These are phyloP conservation scores for Pelecanus crispus DNA, from an alignment of 2,113 vertebrate species.

Conservation along the genomic window DNA sequence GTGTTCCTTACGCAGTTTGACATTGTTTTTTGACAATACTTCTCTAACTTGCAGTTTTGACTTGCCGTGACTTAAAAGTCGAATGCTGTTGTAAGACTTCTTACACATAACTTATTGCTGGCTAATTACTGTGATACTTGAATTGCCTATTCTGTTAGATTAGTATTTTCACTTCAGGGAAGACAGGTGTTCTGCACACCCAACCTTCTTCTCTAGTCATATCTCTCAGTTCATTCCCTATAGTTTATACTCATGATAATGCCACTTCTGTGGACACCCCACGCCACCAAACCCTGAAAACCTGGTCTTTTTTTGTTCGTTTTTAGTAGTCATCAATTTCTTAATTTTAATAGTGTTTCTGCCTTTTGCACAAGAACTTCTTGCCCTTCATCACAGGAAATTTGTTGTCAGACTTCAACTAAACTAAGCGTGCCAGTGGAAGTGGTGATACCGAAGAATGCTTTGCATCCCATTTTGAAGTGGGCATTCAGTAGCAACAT, in stretches of 20 bases:
- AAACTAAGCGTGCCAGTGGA: neutral
- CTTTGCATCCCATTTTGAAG: neutral
- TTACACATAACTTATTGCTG: neutral
- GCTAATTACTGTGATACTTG: rapidly evolving
- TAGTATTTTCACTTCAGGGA: neutral
- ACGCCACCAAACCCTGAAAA: neutral
- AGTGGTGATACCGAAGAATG: neutral
- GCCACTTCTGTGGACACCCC: neutral
- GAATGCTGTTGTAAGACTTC: neutral
- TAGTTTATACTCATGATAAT: neutral
- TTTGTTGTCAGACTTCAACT: neutral
- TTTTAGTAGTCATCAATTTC: neutral
- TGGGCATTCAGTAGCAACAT: neutral
- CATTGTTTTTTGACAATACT: rapidly evolving
- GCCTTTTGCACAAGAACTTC: neutral
- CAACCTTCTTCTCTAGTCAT: neutral
- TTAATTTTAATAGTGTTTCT: neutral
- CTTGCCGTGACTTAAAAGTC: neutral
- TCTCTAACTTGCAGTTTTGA: neutral
- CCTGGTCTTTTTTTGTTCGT: neutral
- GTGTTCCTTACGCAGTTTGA: neutral
- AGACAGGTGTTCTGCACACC: neutral
- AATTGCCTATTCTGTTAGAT: neutral
- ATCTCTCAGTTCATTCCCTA: neutral
- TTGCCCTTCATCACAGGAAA: neutral